A percentile compares a stretch with the other conserved stretches of the same genome.
Evolutionary conservation across 2,888 invertebrate genomes (phyloP).

Genomic region (Protodeltote pygarga): DNA sequence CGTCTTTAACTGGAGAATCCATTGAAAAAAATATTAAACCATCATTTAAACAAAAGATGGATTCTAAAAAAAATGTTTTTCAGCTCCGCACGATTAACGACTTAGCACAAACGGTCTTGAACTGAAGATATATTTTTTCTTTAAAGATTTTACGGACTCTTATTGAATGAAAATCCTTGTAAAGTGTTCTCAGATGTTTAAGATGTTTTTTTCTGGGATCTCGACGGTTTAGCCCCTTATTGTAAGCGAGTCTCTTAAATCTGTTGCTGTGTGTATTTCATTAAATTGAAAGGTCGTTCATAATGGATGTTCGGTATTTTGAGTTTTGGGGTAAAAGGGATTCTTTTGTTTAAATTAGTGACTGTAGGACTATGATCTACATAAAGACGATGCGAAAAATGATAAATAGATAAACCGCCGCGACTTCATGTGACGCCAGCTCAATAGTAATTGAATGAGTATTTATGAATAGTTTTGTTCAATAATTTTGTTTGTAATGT

Average conservation of each 20-base stretch:
- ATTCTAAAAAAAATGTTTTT: conserved; percentile 23
- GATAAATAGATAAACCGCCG: too few relatives aligned
- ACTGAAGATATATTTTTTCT: conserved; percentile 29
- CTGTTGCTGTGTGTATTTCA: conserved; percentile 10
- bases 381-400: too few relatives aligned
- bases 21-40: conserved; percentile 37
- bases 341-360: background rate
- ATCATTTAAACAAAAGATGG: conserved; percentile 18
- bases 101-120: conserved; percentile 41
- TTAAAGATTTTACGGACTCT: conserved; percentile 31
- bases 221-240: conserved; percentile 20
- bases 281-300: conserved; percentile 10
- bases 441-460: too few relatives aligned
- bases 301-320: conserved; percentile 20
- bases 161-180: conserved; percentile 49
- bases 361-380: too few relatives aligned
- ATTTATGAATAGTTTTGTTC: too few relatives aligned
- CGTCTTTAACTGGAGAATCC: conserved; percentile 19
- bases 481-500: too few relatives aligned
- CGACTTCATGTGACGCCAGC: too few relatives aligned
- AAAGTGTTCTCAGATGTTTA: conserved; percentile 43
- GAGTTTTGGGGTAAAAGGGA: background rate
- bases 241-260: conserved; percentile 34
- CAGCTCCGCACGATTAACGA: conserved; percentile 24
- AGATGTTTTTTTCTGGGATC: conserved; percentile 28